These are phyloP conservation scores for Tetranychus urticae DNA, from an alignment of 1,140 invertebrate species.

Conservation along the genomic window DNA sequence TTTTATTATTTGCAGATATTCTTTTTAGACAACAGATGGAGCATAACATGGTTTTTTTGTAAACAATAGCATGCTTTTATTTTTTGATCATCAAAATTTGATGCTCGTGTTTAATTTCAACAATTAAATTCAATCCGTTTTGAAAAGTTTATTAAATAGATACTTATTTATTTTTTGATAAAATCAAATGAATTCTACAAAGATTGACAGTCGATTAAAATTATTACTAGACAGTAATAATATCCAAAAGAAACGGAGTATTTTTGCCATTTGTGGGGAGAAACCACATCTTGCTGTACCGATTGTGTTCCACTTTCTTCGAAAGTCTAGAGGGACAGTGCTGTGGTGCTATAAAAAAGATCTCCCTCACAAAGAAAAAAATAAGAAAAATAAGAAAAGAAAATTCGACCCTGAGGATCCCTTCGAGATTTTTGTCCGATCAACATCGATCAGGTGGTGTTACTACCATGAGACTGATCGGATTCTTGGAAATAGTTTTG, in stretches of 20 bases:
- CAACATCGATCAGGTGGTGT: conserved; percentile 87
- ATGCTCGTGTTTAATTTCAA: no score
- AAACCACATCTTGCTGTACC: conserved; percentile 69
- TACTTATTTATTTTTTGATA: no score
- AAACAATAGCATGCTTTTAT: no score
- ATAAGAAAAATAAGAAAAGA: conserved; percentile 71
- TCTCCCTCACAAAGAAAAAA: conserved; percentile 69
- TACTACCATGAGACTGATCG: conserved; percentile 93
- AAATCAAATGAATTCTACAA: conserved; percentile 19
- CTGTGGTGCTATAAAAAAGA: conserved; percentile 98
- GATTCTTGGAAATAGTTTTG: conserved; percentile 86
- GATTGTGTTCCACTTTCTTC: conserved; percentile 87
- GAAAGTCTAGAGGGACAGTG: conserved; percentile 67
- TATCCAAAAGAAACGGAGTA: conserved; percentile 50
- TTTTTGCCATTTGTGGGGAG: conserved; percentile 87
- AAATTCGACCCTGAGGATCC: conserved; percentile 86
- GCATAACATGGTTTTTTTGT: no score
- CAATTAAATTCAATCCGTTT: no score
- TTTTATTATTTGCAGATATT: no score
- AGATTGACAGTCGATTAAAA: conserved; percentile 86
- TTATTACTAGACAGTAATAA: conserved; percentile 94
- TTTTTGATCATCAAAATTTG: no score
- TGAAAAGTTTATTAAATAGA: no score
- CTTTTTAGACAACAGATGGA: no score
- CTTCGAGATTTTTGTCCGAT: conserved; percentile 86